Percentiles rank a stretch among this genome's conserved stretches.
phyloP scores from a whole-genome alignment of 2,888 invertebrate species.

The Thera britannica region DNA sequence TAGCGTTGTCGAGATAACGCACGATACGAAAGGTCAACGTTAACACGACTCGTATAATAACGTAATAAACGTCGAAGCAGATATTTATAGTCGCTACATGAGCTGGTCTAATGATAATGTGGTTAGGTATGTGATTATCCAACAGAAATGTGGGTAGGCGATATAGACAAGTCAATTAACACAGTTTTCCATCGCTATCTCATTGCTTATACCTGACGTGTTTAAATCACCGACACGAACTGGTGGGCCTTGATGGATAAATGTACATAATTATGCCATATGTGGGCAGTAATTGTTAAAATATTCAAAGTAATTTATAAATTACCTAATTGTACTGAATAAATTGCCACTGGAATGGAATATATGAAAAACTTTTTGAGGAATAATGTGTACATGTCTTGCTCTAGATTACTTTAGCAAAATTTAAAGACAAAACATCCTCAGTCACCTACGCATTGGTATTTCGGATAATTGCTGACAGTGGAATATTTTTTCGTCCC shows the following conservation, averaged over 20 bases:
- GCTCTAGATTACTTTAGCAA: background rate
- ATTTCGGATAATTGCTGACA: background rate
- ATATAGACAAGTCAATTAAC: constrained; percentile 50
- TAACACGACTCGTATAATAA: constrained; percentile 48
- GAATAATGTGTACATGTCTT: background rate
- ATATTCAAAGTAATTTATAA: constrained; percentile 8
- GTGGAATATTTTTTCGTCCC: background rate
- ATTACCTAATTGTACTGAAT: constrained; percentile 12
- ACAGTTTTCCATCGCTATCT: constrained; percentile 46
- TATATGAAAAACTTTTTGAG: background rate
- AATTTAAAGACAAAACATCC: no score
- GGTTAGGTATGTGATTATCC: constrained; percentile 46
- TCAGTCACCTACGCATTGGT: background rate
- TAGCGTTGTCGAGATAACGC: constrained; percentile 55
- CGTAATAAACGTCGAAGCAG: constrained; percentile 48
- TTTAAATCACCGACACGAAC: constrained; percentile 32
- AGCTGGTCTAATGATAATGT: constrained; percentile 42
- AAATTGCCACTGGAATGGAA: constrained; percentile 3
- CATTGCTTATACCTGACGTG: constrained; percentile 39
- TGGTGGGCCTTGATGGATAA: constrained; percentile 27
- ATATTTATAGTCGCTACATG: constrained; percentile 45
- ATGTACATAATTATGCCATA: constrained; percentile 16
- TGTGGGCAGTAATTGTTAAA: constrained; percentile 13
- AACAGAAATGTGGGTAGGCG: constrained; percentile 43
- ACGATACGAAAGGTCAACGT: constrained; percentile 59